Conservation (phyloP, 2,113 vertebrate genomes). For the Protobothrops mucrosquamatus region DNA sequence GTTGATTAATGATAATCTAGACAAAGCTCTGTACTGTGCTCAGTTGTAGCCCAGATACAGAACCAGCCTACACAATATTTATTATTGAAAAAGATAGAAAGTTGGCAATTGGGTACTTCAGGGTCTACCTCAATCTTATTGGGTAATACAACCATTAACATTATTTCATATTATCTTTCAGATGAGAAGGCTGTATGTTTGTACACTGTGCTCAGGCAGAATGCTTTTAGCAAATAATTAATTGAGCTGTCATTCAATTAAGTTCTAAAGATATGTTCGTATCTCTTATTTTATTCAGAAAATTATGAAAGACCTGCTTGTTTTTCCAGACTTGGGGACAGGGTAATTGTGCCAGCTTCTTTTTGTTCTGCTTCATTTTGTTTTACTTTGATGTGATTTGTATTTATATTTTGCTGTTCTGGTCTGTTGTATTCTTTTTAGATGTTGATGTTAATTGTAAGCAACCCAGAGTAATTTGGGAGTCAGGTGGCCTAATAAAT, state of each 20-base stretch:
- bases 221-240: conserved; percentile 46
- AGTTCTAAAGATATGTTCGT: not conserved
- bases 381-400: not conserved
- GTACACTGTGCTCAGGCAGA: conserved; percentile 51
- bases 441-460: not conserved
- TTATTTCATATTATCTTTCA: conserved; percentile 53
- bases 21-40: not conserved
- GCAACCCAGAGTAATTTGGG: not conserved
- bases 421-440: not conserved
- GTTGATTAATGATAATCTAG: not conserved
- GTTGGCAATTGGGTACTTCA: conserved; percentile 47
- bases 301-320: not conserved
- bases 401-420: not conserved
- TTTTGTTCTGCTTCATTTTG: not conserved
- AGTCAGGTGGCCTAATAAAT: not conserved
- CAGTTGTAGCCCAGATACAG: not conserved
- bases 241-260: conserved; percentile 47
- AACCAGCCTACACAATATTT: not conserved
- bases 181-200: conserved; percentile 42
- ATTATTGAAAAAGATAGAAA: not conserved
- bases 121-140: conserved; percentile 60
- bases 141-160: conserved; percentile 58
- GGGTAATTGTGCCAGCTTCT: not conserved
- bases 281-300: not conserved
- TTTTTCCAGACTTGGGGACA: not conserved